Base-by-base conservation (phyloP, 2,113 vertebrate species). In the Speoplatyrhinus poulsoni region DNA sequence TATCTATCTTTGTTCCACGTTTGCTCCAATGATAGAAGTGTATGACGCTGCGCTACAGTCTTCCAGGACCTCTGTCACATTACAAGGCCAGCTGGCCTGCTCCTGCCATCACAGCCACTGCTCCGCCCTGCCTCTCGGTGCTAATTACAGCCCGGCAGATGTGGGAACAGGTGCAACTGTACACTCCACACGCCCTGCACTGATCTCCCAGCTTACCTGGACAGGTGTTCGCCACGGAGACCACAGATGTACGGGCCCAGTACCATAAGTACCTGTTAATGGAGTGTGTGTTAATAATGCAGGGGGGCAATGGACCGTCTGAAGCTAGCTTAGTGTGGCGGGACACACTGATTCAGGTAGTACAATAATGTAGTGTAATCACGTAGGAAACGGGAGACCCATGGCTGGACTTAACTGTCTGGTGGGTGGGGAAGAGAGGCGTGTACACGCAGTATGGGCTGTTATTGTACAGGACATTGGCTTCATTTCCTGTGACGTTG, bases 291-390 rank as follows among this genome's bases (percentile, higher is more conserved):
- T 81, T 26, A 83, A 85, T 82, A 48, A 83, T 81, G 79, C 73
- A 76, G 76, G 72, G 66, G 57, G 26, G n/a, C 9, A 17, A 6
- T 56, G 8, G 9, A 2, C 15, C 4, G 71, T 77, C 73, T 87
- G 76, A 78, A 69, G 56, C 12, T 65, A 79, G 77, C 73, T 82
- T 73, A 79, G 67, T 33, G 46, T 17, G 72, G 75, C 75, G 77
- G 82, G 76, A 73, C 69, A 69, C 60, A 75, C 54, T 15, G 62
- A 71, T 16, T 76, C 59, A 5, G 56, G 69, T n/a, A 1, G 33
- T 67, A 78, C 83, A 82, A 85, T 83, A 65, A 85, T 82, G 79
- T 78, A 81, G 69, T 85, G 65, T 85, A 85, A 87, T 84, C 62
- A 72, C 60, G 56, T 65, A 16, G 56, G 77, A 73, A 16, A 65